These are phyloP conservation scores for Epizoanthus ramosus DNA, from an alignment of 92 coral and sea anemone genomes.

Conservation along the genomic window DNA sequence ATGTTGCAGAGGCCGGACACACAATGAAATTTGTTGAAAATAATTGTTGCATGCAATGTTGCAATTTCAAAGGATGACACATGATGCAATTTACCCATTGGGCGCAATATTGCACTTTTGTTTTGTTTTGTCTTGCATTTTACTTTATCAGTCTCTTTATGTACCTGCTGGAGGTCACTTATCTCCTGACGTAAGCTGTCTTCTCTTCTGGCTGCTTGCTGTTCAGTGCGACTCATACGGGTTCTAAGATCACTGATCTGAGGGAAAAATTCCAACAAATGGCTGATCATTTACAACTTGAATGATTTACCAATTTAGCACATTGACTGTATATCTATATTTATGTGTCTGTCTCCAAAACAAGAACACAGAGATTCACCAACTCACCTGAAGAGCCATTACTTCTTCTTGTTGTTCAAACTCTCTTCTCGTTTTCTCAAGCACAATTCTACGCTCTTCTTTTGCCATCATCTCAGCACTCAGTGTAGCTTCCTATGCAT, in stretches of 20 bases:
- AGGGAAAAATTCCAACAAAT: neutral
- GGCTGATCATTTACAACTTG: neutral
- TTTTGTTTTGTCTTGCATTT: neutral
- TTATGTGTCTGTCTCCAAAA: neutral
- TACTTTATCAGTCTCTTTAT: neutral
- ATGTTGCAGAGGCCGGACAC: too few species aligned
- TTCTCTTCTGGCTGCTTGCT: constrained; percentile 89
- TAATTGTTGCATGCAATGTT: too few species aligned
- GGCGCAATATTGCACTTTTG: too few species aligned
- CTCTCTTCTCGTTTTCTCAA: constrained; percentile 84
- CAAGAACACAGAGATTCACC: too few species aligned
- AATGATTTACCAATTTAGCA: neutral
- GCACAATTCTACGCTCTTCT: constrained; percentile 87
- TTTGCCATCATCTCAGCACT: constrained; percentile 96
- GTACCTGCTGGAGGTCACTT: constrained; percentile 87
- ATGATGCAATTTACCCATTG: too few species aligned
- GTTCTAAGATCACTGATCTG: constrained; percentile 90
- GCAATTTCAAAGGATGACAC: too few species aligned
- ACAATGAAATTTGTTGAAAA: too few species aligned
- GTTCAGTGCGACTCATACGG: constrained; percentile 80
- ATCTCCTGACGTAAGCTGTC: constrained; percentile 95
- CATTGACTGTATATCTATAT: neutral
- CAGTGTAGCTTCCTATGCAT: constrained; percentile 82
- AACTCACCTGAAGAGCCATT: constrained; percentile 79
- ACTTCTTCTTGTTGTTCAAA: constrained; percentile 74